Conservation (phyloP, 2,888 invertebrate species). For the Bedellia somnulentella region DNA sequence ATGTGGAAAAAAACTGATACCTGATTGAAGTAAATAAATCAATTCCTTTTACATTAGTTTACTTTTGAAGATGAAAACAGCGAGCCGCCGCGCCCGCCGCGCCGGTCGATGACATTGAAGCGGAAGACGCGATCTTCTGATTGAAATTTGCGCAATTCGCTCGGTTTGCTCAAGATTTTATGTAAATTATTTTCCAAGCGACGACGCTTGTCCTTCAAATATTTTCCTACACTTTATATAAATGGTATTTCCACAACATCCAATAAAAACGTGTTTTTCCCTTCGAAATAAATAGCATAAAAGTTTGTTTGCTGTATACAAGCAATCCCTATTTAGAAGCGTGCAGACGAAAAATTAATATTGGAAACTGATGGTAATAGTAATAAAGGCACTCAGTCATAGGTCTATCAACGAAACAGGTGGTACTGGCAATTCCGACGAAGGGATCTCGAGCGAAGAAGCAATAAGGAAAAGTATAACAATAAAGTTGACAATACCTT, state of each 20-base stretch:
- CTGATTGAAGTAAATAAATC: too few species aligned
- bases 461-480: constrained; percentile 29
- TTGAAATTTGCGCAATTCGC: constrained; percentile 40
- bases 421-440: constrained; percentile 1
- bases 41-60: not conserved
- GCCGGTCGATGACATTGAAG: constrained; percentile 2
- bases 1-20: too few species aligned
- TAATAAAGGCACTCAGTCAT: constrained; percentile 24
- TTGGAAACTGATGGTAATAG: too few species aligned
- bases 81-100: not conserved
- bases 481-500: constrained; percentile 20
- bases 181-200: constrained; percentile 19
- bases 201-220: constrained; percentile 16
- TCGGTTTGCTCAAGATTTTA: constrained; percentile 37
- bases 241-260: too few species aligned
- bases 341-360: too few species aligned
- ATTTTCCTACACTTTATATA: constrained; percentile 12
- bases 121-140: constrained; percentile 22
- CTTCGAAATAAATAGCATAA: too few species aligned
- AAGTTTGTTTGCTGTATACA: too few species aligned
- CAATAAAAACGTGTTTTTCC: too few species aligned
- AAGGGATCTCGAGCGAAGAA: constrained; percentile 4
- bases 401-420: constrained; percentile 16
- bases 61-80: too few species aligned
- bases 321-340: too few species aligned